phyloP scores from a whole-genome alignment of 1,140 invertebrate genomes.

The Melipona quadrifasciata region DNA sequence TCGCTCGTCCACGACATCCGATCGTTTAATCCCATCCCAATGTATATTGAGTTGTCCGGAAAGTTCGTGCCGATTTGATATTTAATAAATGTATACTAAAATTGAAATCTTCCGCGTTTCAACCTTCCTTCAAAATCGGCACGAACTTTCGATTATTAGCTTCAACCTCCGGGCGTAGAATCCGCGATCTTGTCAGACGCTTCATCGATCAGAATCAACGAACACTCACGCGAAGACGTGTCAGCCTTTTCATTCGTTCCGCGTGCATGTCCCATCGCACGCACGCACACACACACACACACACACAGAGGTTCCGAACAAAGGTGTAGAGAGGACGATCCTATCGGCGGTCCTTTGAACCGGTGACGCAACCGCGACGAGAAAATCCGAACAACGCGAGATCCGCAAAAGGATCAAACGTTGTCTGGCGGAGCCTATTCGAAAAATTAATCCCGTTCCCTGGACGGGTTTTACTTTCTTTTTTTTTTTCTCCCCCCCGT shows the following conservation, averaged over 20 bases:
- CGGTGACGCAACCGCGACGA: background rate
- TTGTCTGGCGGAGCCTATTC: background rate
- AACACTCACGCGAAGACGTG: background rate
- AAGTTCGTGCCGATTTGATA: no score
- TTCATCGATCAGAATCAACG: no score
- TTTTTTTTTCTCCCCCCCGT: background rate
- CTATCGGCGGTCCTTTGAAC: background rate
- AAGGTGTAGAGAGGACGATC: background rate
- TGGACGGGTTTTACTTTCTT: background rate
- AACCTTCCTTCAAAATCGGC: no score
- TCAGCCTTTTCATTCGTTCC: background rate
- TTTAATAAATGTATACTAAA: no score
- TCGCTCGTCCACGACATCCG: background rate
- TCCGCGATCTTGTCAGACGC: no score
- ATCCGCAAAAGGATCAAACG: conserved; percentile 1
- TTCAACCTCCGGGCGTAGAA: no score
- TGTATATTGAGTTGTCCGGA: no score
- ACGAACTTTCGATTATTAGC: no score
- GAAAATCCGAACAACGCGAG: background rate
- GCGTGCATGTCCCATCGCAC: background rate
- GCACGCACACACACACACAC: no score
- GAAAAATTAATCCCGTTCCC: conserved; percentile 21
- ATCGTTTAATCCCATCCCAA: background rate
- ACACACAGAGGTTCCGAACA: background rate
- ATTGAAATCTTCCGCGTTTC: no score